Evolutionary conservation across 2,888 invertebrate genomes (phyloP), one percentile per base, ranked within the genome.

Genomic region (Hypolimnas misippus): DNA sequence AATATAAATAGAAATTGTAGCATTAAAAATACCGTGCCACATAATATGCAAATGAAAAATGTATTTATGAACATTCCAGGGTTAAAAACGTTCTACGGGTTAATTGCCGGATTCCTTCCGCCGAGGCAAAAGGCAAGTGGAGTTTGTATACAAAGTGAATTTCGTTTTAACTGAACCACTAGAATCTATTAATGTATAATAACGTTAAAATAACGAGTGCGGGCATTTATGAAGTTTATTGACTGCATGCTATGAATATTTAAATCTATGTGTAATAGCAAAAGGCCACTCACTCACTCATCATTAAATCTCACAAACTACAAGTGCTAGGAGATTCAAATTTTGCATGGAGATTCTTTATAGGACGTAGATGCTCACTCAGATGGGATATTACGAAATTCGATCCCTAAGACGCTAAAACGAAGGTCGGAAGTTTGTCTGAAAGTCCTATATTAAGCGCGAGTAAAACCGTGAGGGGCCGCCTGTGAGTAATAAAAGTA

Each of bases 41-140:
- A 59, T 57, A 65, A 57, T 65, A 67, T 67, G 65, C 56, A 65
- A 62, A 65, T 65, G 62, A 57, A 58, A 62, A 66, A 59, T 58
- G 52, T 65, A 67, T 67, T 66, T 65, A 67, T 51, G 65, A 67
- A 63, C 67, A 69, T 67, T 61, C 59, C 61, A 42, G 60, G 46
- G 66, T 52, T 40, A 65, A 66, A 49, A 67, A 52, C 62, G 57
- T 62, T 62, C 61, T 63, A 60, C 60, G 62, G 63, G 58, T 67
- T 69, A 69, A 69, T 67, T 67, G 67, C 67, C 62, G 59, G 65
- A 69, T 69, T 63, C 69, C 62, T 63, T 62, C 42, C 49, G 55
- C 35, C 49, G 64, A 60, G 49, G 60, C 57, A 44, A 60, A 66
- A 67, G 62, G 64, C 64, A 58, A 67, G 56, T 64, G 57, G 52